Evolutionary conservation across 2,113 vertebrate species (phyloP).

Genomic region (Phoenicopterus ruber): DNA sequence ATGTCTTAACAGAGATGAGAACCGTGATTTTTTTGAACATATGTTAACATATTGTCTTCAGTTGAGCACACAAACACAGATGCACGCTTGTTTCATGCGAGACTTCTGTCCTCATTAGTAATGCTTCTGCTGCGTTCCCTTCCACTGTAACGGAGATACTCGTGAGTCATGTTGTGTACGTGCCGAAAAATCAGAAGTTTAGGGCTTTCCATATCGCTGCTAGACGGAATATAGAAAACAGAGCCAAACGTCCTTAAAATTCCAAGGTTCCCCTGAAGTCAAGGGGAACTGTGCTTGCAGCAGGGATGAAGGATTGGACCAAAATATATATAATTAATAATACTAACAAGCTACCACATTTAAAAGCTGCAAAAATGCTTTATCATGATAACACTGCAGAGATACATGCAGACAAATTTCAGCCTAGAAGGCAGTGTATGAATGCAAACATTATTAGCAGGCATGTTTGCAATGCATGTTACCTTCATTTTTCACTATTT

Average conservation of each 20-base stretch:
- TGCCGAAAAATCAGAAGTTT: not conserved
- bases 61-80: not conserved
- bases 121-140: not conserved
- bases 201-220: not conserved
- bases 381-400: not conserved
- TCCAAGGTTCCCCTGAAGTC: not conserved
- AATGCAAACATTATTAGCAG: not conserved
- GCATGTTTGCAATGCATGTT: not conserved
- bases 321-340: not conserved
- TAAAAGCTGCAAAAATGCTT: not conserved
- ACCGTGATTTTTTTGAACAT: not conserved
- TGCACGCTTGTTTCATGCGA: not conserved
- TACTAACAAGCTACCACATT: not conserved
- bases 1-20: not conserved
- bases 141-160: not conserved
- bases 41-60: not conserved
- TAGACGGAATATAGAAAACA: not conserved
- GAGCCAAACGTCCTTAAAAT: not conserved
- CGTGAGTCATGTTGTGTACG: not conserved
- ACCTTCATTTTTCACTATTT: not conserved
- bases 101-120: not conserved
- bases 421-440: no score
- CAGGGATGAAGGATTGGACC: not conserved
- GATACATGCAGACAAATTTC: no score
- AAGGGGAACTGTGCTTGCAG: not conserved